Conservation (phyloP, 2,113 vertebrate genomes). For the Gallinago jamesoni region DNA sequence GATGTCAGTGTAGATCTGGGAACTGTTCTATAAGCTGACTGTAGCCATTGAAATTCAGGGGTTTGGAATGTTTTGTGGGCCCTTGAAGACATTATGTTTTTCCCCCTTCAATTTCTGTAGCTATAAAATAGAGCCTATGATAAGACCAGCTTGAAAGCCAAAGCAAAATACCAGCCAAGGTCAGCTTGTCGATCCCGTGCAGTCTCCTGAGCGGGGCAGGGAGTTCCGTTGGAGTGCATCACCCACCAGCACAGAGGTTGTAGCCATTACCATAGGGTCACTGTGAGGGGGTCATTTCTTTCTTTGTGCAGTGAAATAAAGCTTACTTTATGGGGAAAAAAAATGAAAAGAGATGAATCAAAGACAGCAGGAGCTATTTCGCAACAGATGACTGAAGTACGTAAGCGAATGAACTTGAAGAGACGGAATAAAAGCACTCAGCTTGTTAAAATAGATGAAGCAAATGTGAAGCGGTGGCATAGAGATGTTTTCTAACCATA, state of each 20-base stretch:
- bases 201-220: neutral
- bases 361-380: neutral
- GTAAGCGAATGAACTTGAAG: neutral
- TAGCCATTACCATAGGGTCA: neutral
- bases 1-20: neutral
- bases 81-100: neutral
- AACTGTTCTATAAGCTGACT: neutral
- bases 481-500: neutral
- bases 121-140: neutral
- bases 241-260: neutral
- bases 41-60: neutral
- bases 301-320: neutral
- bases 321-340: neutral
- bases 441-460: neutral
- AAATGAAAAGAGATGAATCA: neutral
- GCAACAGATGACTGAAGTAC: neutral
- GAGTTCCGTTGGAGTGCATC: neutral
- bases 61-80: neutral
- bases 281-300: neutral
- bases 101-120: neutral
- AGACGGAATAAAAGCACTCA: neutral
- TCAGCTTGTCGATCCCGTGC: neutral
- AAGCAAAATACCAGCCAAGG: neutral
- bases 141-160: neutral
- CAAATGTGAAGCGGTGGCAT: neutral